A percentile compares a stretch with the other conserved stretches of the same genome.
Conservation (phyloP, 2,797 vertebrate genomes). For the Diglossa cyanea region DNA sequence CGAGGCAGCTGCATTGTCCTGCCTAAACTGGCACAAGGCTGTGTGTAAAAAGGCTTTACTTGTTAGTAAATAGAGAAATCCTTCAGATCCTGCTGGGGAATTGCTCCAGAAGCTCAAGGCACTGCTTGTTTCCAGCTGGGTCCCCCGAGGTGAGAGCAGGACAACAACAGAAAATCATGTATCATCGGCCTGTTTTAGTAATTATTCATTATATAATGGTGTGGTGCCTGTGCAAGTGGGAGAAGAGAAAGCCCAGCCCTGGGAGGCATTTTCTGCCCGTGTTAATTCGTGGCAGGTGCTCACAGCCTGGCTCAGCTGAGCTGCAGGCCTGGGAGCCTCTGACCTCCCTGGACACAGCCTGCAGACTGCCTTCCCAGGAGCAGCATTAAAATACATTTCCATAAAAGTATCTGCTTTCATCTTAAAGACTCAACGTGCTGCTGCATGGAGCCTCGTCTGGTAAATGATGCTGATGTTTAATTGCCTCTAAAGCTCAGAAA, state of each 20-base stretch:
- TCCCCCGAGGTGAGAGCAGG: not conserved
- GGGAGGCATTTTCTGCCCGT: not conserved
- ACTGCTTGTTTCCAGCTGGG: not conserved
- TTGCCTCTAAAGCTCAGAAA: not conserved
- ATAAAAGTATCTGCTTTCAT: not conserved
- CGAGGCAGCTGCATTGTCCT: not conserved
- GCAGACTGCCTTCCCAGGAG: not conserved
- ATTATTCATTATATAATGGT: not conserved
- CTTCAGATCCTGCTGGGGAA: not conserved
- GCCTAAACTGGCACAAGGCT: not conserved
- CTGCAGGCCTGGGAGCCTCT: not conserved
- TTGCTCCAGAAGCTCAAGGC: not conserved
- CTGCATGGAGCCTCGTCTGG: not conserved
- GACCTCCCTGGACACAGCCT: not conserved
- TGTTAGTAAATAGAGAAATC: constrained; percentile 12
- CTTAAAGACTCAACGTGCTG: not conserved
- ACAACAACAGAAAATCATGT: not conserved
- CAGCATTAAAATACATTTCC: not conserved
- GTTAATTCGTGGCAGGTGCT: not conserved
- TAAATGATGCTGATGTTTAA: not conserved
- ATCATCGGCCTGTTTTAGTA: not conserved
- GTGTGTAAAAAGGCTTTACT: not conserved
- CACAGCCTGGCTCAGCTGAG: not conserved
- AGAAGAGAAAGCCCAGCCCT: not conserved
- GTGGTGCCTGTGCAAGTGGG: not conserved